phyloP scores from a whole-genome alignment of 1,140 invertebrate species.

The Amphibalanus amphitrite region DNA sequence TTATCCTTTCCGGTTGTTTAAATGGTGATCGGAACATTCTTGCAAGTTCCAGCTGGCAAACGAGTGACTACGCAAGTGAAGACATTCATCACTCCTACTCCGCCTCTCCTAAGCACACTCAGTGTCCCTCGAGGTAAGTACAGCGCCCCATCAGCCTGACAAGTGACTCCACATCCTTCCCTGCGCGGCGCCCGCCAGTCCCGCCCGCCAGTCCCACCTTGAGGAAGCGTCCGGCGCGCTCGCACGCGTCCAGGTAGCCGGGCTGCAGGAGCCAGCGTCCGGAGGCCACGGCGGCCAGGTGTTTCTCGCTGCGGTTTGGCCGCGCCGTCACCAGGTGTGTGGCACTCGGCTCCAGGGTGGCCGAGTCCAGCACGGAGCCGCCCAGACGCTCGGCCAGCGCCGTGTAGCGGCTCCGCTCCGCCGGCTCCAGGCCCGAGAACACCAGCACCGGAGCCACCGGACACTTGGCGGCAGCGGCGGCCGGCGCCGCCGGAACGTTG shows the following conservation, averaged over 20 bases:
- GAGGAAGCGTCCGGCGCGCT: constrained; percentile 42
- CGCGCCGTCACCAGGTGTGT: constrained; percentile 61
- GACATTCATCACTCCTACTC: too few species aligned
- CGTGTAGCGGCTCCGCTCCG: constrained; percentile 27
- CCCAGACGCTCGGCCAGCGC: constrained; percentile 42
- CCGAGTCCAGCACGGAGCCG: constrained; percentile 39
- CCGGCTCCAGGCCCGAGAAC: neutral
- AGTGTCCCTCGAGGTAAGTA: too few species aligned
- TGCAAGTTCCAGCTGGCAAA: too few species aligned
- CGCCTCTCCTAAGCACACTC: too few species aligned
- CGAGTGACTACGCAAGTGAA: too few species aligned
- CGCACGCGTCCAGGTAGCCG: constrained; percentile 50
- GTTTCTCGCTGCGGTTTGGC: constrained; percentile 64
- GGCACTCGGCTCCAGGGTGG: constrained; percentile 42
- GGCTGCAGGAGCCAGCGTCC: constrained; percentile 73
- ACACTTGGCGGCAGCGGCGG: neutral
- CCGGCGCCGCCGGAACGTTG: neutral
- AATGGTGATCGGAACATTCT: too few species aligned
- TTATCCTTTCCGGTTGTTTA: too few species aligned
- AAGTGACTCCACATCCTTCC: too few species aligned
- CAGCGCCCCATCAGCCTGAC: too few species aligned
- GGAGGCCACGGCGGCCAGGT: constrained; percentile 58
- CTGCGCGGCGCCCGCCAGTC: too few species aligned
- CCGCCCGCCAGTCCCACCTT: constrained; percentile 29
- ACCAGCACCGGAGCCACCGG: neutral